Evolutionary conservation across 2,888 invertebrate species (phyloP).

Genomic region (Girardia tigrina): DNA sequence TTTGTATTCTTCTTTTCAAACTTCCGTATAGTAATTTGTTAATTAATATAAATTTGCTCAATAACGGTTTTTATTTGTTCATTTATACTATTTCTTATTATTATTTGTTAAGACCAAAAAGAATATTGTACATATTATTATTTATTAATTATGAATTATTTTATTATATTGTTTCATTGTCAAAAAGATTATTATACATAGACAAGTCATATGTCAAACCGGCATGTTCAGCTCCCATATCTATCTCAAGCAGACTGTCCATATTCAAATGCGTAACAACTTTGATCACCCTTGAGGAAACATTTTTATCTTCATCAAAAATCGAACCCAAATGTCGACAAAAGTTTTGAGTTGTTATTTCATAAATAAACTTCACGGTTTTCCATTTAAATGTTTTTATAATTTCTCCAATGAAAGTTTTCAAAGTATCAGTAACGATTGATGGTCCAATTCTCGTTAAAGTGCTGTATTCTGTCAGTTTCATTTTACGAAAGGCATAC

Average conservation of each 20-base stretch:
- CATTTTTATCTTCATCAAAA: neutral
- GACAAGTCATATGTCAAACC: no score
- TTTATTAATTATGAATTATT: no score
- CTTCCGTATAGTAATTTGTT: no score
- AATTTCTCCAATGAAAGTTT: neutral
- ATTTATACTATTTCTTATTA: no score
- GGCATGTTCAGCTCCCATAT: neutral
- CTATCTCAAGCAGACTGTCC: neutral
- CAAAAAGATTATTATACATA: no score
- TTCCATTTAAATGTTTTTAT: neutral
- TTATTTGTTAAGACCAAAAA: no score
- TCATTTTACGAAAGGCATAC: neutral
- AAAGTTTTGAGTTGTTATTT: neutral
- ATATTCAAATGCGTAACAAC: neutral
- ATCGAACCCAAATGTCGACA: neutral
- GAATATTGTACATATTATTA: no score
- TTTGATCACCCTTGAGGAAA: neutral
- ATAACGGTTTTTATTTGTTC: no score
- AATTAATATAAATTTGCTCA: no score
- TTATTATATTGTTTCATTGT: no score
- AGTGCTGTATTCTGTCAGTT: neutral
- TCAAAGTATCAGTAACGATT: constrained; percentile 25
- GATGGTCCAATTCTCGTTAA: constrained; percentile 8
- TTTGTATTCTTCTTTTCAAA: no score
- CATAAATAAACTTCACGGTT: neutral